These are phyloP conservation scores for Diplogasteroides magnus DNA, from an alignment of 1,140 invertebrate genomes.

Conservation along the genomic window DNA sequence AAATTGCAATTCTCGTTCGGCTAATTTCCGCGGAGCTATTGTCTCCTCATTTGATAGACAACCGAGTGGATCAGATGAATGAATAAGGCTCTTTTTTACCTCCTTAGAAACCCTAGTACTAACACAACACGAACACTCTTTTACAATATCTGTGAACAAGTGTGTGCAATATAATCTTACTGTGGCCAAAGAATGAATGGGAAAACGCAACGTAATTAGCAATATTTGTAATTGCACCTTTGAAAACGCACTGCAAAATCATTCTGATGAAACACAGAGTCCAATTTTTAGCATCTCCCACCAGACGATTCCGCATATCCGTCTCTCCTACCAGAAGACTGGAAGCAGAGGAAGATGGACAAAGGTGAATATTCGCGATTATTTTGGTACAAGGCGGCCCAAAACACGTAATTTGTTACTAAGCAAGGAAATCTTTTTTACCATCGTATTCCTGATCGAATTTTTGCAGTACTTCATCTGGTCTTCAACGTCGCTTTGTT, in stretches of 20 bases:
- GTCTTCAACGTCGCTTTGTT: conserved; percentile 5
- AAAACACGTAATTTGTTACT: neutral
- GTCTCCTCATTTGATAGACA: too few relatives aligned
- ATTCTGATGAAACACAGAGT: conserved; percentile 11
- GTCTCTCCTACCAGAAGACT: conserved; percentile 30
- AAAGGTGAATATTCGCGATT: conserved; percentile 6
- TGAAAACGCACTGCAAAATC: neutral
- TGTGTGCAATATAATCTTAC: conserved; percentile 18
- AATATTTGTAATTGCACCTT: neutral
- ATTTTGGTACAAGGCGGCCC: neutral
- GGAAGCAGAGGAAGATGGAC: conserved; percentile 6
- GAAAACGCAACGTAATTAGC: conserved; percentile 3
- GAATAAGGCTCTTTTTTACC: too few relatives aligned
- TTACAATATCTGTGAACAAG: neutral
- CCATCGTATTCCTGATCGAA: too few relatives aligned
- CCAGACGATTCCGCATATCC: conserved; percentile 31
- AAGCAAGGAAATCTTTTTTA: neutral
- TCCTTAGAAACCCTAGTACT: neutral
- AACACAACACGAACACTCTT: neutral
- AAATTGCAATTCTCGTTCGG: too few relatives aligned
- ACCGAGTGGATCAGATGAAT: too few relatives aligned
- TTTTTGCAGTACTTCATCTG: too few relatives aligned
- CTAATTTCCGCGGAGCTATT: too few relatives aligned
- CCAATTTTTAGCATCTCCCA: conserved; percentile 15
- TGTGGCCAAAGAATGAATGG: conserved; percentile 21